Evolutionary conservation across 53 echinoderm and acorn worm species (phyloP).

Genomic region (Patiria pectinifera): DNA sequence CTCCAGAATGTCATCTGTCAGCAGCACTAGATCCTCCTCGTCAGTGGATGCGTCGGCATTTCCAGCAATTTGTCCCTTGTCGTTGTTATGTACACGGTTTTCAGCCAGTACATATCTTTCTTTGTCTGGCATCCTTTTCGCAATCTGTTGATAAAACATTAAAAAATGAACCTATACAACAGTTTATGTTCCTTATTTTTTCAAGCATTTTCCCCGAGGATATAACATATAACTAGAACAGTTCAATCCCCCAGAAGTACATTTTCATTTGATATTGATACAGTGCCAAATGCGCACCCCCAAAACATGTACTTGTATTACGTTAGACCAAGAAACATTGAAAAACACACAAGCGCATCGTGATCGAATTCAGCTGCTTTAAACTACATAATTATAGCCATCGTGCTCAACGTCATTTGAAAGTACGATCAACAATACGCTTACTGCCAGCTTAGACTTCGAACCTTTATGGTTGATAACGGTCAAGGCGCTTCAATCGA

Average conservation of each 20-base stretch:
- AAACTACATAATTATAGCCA: neutral
- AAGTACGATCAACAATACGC: neutral
- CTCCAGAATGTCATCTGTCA: constrained; percentile 23
- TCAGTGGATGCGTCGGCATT: constrained; percentile 9
- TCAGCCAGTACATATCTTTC: neutral
- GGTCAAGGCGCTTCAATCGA: constrained; percentile 8
- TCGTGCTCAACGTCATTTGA: neutral
- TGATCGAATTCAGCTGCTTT: constrained; percentile 1
- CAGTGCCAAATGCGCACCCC: neutral
- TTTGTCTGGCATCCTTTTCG: neutral
- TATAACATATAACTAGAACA: neutral
- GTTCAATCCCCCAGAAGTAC: neutral
- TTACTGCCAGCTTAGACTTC: neutral
- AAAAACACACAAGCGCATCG: neutral
- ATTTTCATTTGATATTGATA: constrained; percentile 4
- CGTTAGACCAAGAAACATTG: too few relatives aligned
- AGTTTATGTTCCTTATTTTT: neutral
- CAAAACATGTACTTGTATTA: too few relatives aligned
- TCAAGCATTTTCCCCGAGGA: neutral
- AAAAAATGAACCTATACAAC: neutral
- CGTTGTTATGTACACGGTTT: constrained; percentile 2
- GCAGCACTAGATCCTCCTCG: constrained; percentile 1
- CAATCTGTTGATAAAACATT: neutral
- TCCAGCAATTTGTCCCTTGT: neutral
- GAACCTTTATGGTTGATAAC: neutral